A percentile compares a stretch with the other conserved stretches of the same genome.
These are phyloP conservation scores for Plebejus melissa DNA, from an alignment of 2,888 invertebrate genomes.

Conservation along the genomic window DNA sequence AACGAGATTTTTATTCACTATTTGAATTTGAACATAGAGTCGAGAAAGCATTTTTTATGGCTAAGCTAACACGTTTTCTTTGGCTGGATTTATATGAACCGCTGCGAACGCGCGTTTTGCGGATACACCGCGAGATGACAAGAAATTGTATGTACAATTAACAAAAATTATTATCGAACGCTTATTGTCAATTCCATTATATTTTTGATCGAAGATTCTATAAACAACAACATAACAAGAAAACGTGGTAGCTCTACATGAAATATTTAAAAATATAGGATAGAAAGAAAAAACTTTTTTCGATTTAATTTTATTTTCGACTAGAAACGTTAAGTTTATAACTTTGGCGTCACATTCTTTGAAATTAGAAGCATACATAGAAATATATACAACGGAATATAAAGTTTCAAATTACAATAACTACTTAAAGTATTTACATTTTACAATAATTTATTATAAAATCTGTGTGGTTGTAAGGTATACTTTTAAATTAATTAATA, in stretches of 20 bases:
- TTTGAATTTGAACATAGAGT: not conserved
- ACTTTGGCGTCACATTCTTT: conserved; percentile 21
- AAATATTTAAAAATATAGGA: not conserved
- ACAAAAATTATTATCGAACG: too few relatives aligned
- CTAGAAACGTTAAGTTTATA: conserved; percentile 22
- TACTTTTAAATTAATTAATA: not conserved
- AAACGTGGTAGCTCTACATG: too few relatives aligned
- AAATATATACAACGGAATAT: conserved; percentile 23
- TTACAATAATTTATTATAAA: not conserved
- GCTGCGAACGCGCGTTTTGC: too few relatives aligned
- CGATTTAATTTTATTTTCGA: conserved; percentile 3
- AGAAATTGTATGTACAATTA: too few relatives aligned
- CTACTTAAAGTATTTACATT: not conserved
- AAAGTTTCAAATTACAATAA: conserved; percentile 10
- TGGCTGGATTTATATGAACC: too few relatives aligned
- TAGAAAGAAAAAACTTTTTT: not conserved
- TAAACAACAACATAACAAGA: too few relatives aligned
- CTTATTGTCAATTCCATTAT: too few relatives aligned
- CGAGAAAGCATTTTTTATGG: too few relatives aligned
- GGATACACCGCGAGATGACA: too few relatives aligned
- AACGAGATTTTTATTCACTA: not conserved
- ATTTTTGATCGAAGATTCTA: too few relatives aligned
- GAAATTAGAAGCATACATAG: conserved; percentile 19
- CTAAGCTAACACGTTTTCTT: too few relatives aligned
- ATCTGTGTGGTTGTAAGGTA: not conserved